Base-by-base conservation (phyloP, 2,888 invertebrate genomes). In the Globia sparganii region DNA sequence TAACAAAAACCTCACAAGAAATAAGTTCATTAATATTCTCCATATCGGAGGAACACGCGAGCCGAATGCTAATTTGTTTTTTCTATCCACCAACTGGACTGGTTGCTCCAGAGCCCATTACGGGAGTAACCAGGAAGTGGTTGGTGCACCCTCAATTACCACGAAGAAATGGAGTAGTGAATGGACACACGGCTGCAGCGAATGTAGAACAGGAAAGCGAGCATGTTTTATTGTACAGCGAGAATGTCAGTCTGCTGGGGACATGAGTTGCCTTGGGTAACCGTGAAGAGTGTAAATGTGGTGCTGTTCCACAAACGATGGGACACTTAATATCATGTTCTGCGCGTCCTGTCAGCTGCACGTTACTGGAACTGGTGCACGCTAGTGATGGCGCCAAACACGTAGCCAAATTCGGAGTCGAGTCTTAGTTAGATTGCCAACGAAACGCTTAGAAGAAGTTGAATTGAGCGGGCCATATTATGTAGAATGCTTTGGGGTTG, bases 101-200 rank as follows among this genome's bases (percentile, higher is more conserved):
- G 90, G 90, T 90, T 88, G 79, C 85, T 84, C 82, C 86, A 75
- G 84, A 78, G 83, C 89, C 94, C 91, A 93, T 94, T 94, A 94
- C 90, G 91, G 91, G 78, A 84, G 85, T 80, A 86, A 92, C 91
- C 92, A 92, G 94, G 94, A 94, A 94, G 92, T 91, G 88, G 88
- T 86, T 89, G 90, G 83, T 88, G 89, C 90, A 91, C 91, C 91
- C 92, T 92, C 93, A 91, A 94, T 95, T 94, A 94, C 93, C 93
- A 93, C 92, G 86, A 92, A 94, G 93, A 94, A 94, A 94, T 95
- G 93, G 94, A 92, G 91, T 91, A 92, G 88, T 83, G 80, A 80
- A 77, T 18, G 58, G 72, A 87, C 86, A 88, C 53, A 87, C 78
- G 25, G 83, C 0, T 5, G 6, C 2, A 11, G 18, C 6, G 78